phyloP scores from a whole-genome alignment of 2,113 vertebrate genomes.

The Larimichthys crocea region DNA sequence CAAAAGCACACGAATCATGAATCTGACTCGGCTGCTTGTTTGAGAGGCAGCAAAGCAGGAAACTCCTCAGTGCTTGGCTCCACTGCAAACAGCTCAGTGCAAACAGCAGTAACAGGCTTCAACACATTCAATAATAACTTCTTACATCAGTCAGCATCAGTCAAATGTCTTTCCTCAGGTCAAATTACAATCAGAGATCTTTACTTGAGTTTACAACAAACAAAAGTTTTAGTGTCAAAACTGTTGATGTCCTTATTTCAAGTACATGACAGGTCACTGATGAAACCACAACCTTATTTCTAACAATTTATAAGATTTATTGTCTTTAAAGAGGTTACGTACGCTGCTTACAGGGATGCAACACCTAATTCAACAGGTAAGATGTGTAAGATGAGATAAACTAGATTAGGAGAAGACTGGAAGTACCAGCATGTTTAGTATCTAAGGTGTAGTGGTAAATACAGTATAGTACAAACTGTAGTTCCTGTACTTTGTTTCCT shows the following conservation, averaged over 20 bases:
- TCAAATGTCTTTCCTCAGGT: conserved; percentile 8
- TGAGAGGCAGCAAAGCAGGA: conserved; percentile 33
- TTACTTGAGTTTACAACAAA: neutral
- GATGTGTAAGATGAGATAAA: too few relatives aligned
- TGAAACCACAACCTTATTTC: neutral
- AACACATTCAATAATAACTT: neutral
- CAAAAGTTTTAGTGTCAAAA: neutral
- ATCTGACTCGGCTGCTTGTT: conserved; percentile 35
- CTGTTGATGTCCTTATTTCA: neutral
- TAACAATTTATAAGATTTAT: neutral
- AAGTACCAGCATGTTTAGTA: too few relatives aligned
- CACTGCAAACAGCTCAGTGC: neutral
- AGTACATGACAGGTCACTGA: neutral
- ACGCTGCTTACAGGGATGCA: neutral
- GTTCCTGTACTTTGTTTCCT: too few relatives aligned
- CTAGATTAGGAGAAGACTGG: too few relatives aligned
- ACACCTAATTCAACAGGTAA: neutral
- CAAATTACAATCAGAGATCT: neutral
- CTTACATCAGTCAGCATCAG: neutral
- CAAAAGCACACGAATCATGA: neutral
- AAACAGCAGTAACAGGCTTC: neutral
- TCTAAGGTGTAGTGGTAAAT: too few relatives aligned
- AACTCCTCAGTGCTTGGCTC: conserved; percentile 1
- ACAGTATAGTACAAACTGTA: too few relatives aligned
- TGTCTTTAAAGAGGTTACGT: neutral